Evolutionary conservation across 2,113 vertebrate species (phyloP), one percentile per base, ranked within the genome.

Genomic region (Bubo blakistoni): DNA sequence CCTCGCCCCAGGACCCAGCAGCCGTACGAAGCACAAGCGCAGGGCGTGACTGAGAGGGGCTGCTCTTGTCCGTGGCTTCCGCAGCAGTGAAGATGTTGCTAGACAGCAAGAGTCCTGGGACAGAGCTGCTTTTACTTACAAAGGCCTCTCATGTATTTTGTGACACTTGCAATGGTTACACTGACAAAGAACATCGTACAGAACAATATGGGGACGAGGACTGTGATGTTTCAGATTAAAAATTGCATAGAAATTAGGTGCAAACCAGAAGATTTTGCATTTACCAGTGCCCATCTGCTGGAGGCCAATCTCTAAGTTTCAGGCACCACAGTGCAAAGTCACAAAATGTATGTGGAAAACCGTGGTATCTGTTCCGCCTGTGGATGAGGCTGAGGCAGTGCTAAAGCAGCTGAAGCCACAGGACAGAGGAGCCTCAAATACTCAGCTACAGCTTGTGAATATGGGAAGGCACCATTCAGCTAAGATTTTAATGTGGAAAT

Each of bases 1-100:
- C 34, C 29, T 38, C 47, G 11, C 4, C 42, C 26, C 21, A 3
- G 54, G 24, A 16, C 16, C 21, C 67, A 25, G 54, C 55, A 21
- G 42, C 17, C 0, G 0, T 5, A 10, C 0, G 8, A 67, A 66
- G 30, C 47, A 38, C 32, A 9, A 29, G 26, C 1, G 2, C 42
- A 4, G 26, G 4, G 61, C 14, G 1, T 9, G 25, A 3, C 16
- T 30, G 7, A 54, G 58, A 66, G 47, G 27, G 27, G 26, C 42
- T 32, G 63, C 16, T 34, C 46, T 25, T 18, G 38, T 5, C 30
- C 27, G 3, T 8, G 10, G 77, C 21, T 27, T 20, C 44, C 49
- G 65, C 26, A 58, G 47, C 18, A 25, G 54, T 17, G 10, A 57
- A 42, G 11, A 19, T 25, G 36, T 18, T 46, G 22, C 25, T 16